Conservation (phyloP, 1,140 invertebrate genomes). For the Lamellibrachia luymesi region DNA sequence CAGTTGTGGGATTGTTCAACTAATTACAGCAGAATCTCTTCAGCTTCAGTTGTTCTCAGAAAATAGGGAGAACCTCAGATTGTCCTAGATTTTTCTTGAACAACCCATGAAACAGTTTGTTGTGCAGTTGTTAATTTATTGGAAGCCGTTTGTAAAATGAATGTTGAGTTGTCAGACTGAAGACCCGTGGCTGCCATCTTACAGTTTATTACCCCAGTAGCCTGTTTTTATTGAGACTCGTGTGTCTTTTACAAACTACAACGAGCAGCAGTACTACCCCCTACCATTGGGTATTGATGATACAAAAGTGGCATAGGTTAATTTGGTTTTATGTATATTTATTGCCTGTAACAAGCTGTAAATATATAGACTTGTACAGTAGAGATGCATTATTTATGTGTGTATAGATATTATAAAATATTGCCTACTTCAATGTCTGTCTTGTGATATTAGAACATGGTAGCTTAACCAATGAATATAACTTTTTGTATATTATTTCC, state of each 20-base stretch:
- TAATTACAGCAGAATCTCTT: background rate
- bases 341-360: background rate
- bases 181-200: background rate
- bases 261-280: background rate
- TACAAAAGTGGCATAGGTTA: background rate
- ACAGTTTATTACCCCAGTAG: background rate
- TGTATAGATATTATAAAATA: background rate
- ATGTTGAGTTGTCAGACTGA: background rate
- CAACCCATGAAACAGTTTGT: background rate
- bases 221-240: background rate
- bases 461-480: too few species aligned
- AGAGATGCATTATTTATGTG: background rate
- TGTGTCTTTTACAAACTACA: background rate
- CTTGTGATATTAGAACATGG: background rate
- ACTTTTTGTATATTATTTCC: too few species aligned
- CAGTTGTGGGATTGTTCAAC: background rate
- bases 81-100: background rate
- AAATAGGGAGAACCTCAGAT: background rate
- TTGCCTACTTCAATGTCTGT: background rate
- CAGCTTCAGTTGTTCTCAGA: background rate
- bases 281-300: background rate
- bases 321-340: slow-evolving; percentile 2
- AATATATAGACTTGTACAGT: slow-evolving; percentile 1
- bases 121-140: background rate
- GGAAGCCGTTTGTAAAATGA: background rate